phyloP scores from a whole-genome alignment of 2,888 invertebrate species.

The Stratiomys singularior region DNA sequence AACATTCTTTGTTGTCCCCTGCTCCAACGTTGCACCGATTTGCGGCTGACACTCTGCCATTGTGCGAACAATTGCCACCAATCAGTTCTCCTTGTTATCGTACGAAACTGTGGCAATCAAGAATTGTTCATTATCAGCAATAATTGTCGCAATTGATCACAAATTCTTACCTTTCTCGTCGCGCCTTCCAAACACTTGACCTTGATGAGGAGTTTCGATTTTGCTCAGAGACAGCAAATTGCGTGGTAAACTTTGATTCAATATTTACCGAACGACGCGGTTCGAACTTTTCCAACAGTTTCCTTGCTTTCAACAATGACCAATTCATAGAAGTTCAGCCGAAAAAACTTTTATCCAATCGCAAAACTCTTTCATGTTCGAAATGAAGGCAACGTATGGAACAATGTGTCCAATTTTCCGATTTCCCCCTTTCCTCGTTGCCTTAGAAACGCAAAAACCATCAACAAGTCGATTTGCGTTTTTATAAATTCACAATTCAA shows the following conservation, averaged over 20 bases:
- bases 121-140: neutral
- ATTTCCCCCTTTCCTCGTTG: slow-evolving; percentile 1
- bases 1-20: neutral
- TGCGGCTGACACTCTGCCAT: slow-evolving; percentile 4
- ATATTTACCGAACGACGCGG: neutral
- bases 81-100: neutral
- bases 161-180: neutral
- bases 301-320: neutral
- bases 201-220: slow-evolving; percentile 30
- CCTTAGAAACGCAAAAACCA: slow-evolving; percentile 23
- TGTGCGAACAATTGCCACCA: neutral
- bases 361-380: neutral
- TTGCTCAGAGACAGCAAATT: slow-evolving; percentile 7
- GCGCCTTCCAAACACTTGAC: slow-evolving; percentile 6
- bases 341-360: neutral
- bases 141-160: no score
- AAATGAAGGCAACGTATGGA: neutral
- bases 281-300: neutral
- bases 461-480: slow-evolving; percentile 22
- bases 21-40: neutral
- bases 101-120: neutral
- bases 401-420: neutral
- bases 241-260: neutral
- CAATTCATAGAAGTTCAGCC: no score
- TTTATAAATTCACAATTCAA: neutral